phyloP scores from a whole-genome alignment of 2,113 vertebrate species.

The Hypanus sabinus region DNA sequence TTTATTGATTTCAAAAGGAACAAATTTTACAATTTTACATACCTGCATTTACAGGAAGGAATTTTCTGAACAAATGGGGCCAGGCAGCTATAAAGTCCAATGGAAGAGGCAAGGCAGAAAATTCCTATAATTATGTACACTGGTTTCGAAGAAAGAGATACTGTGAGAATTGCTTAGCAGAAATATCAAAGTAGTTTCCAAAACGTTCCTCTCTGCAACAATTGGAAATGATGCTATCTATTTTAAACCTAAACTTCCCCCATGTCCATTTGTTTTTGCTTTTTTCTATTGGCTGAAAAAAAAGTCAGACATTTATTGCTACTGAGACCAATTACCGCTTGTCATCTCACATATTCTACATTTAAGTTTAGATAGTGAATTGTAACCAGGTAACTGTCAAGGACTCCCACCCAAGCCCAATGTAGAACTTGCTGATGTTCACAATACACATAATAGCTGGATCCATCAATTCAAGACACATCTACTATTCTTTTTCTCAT shows the following conservation, averaged over 20 bases:
- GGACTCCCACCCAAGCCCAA: neutral
- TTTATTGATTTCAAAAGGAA: neutral
- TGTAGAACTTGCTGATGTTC: neutral
- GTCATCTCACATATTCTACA: neutral
- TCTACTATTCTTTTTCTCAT: neutral
- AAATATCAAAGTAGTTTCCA: neutral
- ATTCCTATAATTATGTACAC: slow-evolving; percentile 83
- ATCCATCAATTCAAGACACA: neutral
- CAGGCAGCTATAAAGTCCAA: slow-evolving; percentile 87
- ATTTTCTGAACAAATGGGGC: slow-evolving; percentile 77
- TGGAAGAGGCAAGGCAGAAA: slow-evolving; percentile 86
- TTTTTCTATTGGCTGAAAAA: neutral
- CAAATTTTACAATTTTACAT: slow-evolving; percentile 40
- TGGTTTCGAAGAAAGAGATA: slow-evolving; percentile 45
- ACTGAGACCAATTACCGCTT: neutral
- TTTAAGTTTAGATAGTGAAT: neutral
- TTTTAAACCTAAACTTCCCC: neutral
- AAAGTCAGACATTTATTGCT: neutral
- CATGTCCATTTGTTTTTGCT: neutral
- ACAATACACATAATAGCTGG: neutral
- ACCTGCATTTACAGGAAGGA: slow-evolving; percentile 85
- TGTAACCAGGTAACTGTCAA: neutral
- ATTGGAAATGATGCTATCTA: neutral
- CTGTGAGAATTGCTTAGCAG: neutral
- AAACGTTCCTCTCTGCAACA: neutral